Base-by-base conservation (phyloP, 2,113 vertebrate species). In the Recurvirostra avosetta region DNA sequence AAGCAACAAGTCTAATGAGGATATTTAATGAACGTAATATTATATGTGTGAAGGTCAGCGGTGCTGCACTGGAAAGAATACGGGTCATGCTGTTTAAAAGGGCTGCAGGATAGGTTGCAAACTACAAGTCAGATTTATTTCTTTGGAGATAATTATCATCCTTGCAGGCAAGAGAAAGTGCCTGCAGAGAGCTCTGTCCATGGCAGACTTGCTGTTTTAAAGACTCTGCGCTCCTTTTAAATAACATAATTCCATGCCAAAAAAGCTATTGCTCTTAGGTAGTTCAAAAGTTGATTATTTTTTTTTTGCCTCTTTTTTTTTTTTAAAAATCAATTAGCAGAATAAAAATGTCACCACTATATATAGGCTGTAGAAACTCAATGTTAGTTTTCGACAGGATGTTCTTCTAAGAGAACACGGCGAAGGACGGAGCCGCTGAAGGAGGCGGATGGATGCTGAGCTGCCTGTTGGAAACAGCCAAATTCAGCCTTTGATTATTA, bases 341-440 rank as follows among this genome's bases (percentile, higher is more conserved):
- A 89, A 68, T 61, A 87, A 94, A 97, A 97, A 97, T 97, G 85
- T 92, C 95, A 83, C 40, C 1, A 11, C 92, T 97, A 92, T 94
- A 80, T 88, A 89, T 97, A 96, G 95, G 29, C 76, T 79, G 76
- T 43, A 66, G 91, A 87, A 94, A 86, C 58, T 89, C 83, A 23
- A 27, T 27, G 26, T 73, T 87, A 67, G 58, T 76, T 89, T 96
- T 94, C 41, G 11, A 67, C 78, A 88, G 89, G 75, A 80, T 88
- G 50, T 50, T 88, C 66, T 47, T 74, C 52, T 17, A 32, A 34
- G 80, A 77, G 92, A 96, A 6, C 43, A 22, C 47, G n/a, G 67
- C 47, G n/a, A 62, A 70, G 77, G 77, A 50, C 6, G 5, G 79
- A 80, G 87, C 76, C 2, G 5, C 89, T 13, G 63, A 67, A 84